phyloP scores from a whole-genome alignment of 1,140 invertebrate species.

The Pectinophora gossypiella region DNA sequence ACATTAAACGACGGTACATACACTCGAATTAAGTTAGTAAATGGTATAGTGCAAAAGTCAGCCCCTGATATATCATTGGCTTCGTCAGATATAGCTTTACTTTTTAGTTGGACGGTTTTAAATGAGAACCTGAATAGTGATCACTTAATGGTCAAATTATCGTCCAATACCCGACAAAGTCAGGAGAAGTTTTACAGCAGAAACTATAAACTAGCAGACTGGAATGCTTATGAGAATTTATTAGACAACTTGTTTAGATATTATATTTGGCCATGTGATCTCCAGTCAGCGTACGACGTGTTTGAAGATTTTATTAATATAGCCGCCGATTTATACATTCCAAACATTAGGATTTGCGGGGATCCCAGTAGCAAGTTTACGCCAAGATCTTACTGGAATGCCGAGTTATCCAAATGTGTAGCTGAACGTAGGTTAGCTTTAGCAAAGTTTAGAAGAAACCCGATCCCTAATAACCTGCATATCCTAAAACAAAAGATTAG shows the following conservation, averaged over 20 bases:
- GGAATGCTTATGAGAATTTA: not conserved
- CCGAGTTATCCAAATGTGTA: constrained; percentile 16
- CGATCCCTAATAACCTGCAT: constrained; percentile 8
- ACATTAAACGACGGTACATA: too few species aligned
- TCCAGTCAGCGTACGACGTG: not conserved
- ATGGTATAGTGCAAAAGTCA: too few species aligned
- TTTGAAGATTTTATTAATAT: constrained; percentile 8
- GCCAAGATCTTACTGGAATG: constrained; percentile 22
- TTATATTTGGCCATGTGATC: too few species aligned
- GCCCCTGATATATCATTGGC: too few species aligned
- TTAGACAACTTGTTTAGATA: not conserved
- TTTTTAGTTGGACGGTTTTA: too few species aligned
- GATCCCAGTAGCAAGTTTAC: constrained; percentile 16
- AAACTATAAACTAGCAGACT: not conserved
- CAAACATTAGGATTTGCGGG: constrained; percentile 4
- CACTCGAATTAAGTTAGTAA: too few species aligned
- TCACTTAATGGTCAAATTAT: too few species aligned
- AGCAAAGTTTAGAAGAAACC: constrained; percentile 15
- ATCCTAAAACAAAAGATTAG: not conserved
- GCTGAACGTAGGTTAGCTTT: constrained; percentile 22
- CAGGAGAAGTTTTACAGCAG: not conserved
- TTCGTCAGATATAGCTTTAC: too few species aligned
- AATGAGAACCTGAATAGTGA: too few species aligned
- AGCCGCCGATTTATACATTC: constrained; percentile 8
- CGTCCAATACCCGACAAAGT: not conserved